These are phyloP conservation scores for Plebejus melissa DNA, from an alignment of 2,888 invertebrate species.

Conservation along the genomic window DNA sequence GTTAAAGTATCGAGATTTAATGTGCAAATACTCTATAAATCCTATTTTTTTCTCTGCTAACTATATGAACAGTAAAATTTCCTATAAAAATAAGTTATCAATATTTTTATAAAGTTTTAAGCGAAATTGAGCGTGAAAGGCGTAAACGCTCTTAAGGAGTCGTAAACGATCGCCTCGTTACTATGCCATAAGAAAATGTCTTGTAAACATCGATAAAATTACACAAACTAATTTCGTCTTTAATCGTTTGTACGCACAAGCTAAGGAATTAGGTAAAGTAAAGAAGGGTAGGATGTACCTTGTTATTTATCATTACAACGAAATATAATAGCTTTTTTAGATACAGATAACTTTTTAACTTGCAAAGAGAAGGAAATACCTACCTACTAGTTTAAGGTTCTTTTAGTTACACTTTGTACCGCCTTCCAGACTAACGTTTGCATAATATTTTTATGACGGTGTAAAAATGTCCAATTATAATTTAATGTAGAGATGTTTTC, in stretches of 20 bases:
- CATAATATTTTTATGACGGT: no score
- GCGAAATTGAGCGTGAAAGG: no score
- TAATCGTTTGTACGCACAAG: conserved; percentile 27
- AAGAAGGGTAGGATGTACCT: conserved; percentile 20
- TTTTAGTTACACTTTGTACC: no score
- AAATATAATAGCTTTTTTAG: not conserved
- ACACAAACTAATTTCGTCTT: conserved; percentile 29
- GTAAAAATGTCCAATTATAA: no score
- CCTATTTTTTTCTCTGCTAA: no score
- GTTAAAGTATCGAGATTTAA: no score
- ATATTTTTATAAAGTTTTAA: no score
- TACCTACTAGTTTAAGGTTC: not conserved
- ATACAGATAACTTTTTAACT: not conserved
- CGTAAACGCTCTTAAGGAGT: conserved; percentile 28
- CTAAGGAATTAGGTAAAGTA: not conserved
- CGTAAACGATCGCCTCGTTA: conserved; percentile 61
- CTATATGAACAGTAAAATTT: no score
- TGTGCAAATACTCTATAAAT: no score
- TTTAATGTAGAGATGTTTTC: no score
- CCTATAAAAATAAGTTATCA: no score
- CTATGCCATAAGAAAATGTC: conserved; percentile 43
- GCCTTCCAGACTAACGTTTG: no score
- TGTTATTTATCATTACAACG: not conserved
- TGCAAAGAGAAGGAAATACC: not conserved
- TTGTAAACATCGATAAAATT: conserved; percentile 35